Base-by-base conservation (phyloP, 2,888 invertebrate species). In the Ormia ochracea region DNA sequence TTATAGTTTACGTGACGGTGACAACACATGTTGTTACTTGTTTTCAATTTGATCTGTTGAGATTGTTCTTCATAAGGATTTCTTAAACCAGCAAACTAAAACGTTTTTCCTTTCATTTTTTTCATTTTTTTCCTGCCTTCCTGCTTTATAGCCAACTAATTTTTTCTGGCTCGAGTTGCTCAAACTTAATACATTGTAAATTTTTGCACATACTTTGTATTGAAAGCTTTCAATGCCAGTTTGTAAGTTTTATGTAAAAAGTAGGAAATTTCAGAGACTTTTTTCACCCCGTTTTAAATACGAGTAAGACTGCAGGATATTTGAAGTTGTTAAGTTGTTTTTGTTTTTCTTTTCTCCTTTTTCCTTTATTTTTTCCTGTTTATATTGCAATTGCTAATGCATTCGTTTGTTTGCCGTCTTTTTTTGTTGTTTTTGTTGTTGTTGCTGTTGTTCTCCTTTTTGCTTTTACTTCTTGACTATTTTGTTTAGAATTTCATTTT, bases 341-440 rank as follows among this genome's bases (percentile, higher is more conserved):
- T 65, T 31, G n/a, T 2, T 7, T 41, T 33, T 70, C 28, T 28
- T 10, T 23, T 14, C 17, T 56, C 43, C 41, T 38, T 50, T 74
- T 23, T 50, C 50, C 28, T 73, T 26, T 52, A 38, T 61, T 65
- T 54, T 33, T 9, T 26, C n/a, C 48, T 78, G 59, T 23, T 73
- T 68, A 48, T 68, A 72, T 72, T 75, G 66, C 75, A 75, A 75
- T 80, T 80, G 72, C 61, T 76, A 80, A 80, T 80, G 80, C 56
- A 76, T 72, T 80, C 76, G 52, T 63, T 76, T 45, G 59, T 68
- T 45, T 23, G 21, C 48, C 50, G 21, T 41, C 41, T 26, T 17
- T 50, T 52, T 21, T 52, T 12, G 41, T 19, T 6, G 33, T 14
- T 58, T 58, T 59, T 78, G 59, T 65, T 65, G n/a, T n/a, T n/a